Conservation (phyloP, 1,140 invertebrate species). For the Drosophila kohkoa region DNA sequence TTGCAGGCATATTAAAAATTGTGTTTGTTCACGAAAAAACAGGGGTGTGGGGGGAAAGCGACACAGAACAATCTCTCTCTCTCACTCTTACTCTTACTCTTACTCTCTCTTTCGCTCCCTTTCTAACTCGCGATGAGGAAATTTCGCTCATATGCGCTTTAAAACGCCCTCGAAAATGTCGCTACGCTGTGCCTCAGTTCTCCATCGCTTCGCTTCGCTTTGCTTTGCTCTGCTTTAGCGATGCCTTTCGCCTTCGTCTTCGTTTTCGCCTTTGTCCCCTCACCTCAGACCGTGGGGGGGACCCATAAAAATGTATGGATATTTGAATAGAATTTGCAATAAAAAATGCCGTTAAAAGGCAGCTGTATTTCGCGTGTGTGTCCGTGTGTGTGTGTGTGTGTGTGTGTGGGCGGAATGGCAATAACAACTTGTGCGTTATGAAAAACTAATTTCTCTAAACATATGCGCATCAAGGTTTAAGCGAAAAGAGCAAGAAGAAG, state of each 20-base stretch:
- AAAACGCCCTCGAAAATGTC: constrained; percentile 46
- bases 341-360: constrained; percentile 83
- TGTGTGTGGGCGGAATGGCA: constrained; percentile 53
- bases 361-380: constrained; percentile 17
- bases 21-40: constrained; percentile 77
- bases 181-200: constrained; percentile 5
- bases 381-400: constrained; percentile 8
- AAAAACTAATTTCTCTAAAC: constrained; percentile 84
- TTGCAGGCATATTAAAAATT: constrained; percentile 85
- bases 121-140: constrained; percentile 17
- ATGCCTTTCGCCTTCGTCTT: neutral
- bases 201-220: too few species aligned
- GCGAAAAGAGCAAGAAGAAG: constrained; percentile 27
- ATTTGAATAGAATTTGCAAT: constrained; percentile 84
- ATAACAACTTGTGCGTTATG: constrained; percentile 84
- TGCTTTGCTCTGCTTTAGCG: neutral
- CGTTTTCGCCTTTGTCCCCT: neutral
- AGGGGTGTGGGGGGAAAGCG: neutral
- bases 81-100: too few species aligned
- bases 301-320: constrained; percentile 82
- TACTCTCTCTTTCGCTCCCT: too few species aligned
- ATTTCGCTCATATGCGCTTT: constrained; percentile 77
- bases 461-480: constrained; percentile 78
- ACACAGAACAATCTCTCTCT: neutral
- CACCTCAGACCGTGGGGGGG: constrained; percentile 16